Base-by-base conservation (phyloP, 2,113 vertebrate species). In the Xenus cinereus region DNA sequence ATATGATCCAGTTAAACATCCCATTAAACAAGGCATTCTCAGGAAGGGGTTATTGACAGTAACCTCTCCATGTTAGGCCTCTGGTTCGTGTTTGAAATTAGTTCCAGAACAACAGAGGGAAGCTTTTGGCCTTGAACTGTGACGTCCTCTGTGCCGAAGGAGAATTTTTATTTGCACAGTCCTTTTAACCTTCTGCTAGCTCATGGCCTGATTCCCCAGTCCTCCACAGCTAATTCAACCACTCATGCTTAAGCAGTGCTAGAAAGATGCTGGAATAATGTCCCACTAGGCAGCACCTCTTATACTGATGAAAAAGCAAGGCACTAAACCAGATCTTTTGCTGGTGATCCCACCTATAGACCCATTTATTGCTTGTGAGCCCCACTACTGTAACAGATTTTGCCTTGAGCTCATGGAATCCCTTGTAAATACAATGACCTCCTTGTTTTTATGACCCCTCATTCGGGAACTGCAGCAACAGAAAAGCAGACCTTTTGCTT, bases 91-190 rank as follows among this genome's bases (percentile, higher is more conserved):
- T 89, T 92, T 81, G 75, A 95, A 95, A 95, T 95, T 88, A 90
- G 90, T 89, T 94, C 76, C 79, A 93, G 92, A 96, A 83, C 54
- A 94, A 74, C 56, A 89, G 60, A 95, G 60, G 35, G 88, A 95
- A 72, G 79, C 43, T 89, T 93, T 91, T 84, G 90, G 63, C 79
- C 76, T 95, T 94, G 72, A 95, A 95, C 88, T 90, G 35, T 87
- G 51, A 60, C 46, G 35, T 84, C 46, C 35, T 77, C 69, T 81
- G 26, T 90, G 75, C 80, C 77, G 78, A 82, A 95, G 89, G 57
- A 4, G 4, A 63, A 26, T 57, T 94, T 91, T 88, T 85, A 63
- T 94, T 95, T 93, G n/a, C 48, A 71, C 72, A 89, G 64, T 86
- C 68, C 39, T 93, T 95, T 96, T 93, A 92, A 81, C 68, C 90